These are phyloP conservation scores for Panagrolaimus sp. DNA, from an alignment of 1,140 invertebrate genomes.

Conservation along the genomic window DNA sequence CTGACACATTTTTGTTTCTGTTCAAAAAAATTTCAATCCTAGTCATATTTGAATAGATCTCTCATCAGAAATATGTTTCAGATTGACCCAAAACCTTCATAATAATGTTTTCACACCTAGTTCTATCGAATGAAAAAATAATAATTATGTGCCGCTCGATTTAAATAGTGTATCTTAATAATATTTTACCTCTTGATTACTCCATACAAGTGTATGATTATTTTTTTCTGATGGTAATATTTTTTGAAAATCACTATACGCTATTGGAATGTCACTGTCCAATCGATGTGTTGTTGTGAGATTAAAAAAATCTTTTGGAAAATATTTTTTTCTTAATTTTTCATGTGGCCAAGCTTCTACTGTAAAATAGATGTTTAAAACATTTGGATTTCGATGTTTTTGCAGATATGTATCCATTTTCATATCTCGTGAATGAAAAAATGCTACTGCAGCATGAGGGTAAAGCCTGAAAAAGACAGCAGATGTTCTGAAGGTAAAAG, in stretches of 20 bases:
- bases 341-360: neutral
- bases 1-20: no score
- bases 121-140: no score
- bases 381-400: neutral
- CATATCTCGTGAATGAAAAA: neutral
- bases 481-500: no score
- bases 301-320: slow-evolving; percentile 5
- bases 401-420: neutral
- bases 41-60: no score
- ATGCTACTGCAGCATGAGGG: neutral
- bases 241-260: neutral
- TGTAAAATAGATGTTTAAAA: neutral
- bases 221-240: neutral
- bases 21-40: no score
- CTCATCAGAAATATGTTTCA: no score
- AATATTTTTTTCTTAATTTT: neutral
- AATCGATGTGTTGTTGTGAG: neutral
- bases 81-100: no score
- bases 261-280: neutral
- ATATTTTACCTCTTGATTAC: neutral
- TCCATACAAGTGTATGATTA: neutral
- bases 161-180: no score
- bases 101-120: no score
- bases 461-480: no score
- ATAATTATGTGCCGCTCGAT: no score